Percentiles rank a stretch among this genome's conserved stretches.
Conservation (phyloP, 2,797 vertebrate genomes). For the Emydoidea blandingii region DNA sequence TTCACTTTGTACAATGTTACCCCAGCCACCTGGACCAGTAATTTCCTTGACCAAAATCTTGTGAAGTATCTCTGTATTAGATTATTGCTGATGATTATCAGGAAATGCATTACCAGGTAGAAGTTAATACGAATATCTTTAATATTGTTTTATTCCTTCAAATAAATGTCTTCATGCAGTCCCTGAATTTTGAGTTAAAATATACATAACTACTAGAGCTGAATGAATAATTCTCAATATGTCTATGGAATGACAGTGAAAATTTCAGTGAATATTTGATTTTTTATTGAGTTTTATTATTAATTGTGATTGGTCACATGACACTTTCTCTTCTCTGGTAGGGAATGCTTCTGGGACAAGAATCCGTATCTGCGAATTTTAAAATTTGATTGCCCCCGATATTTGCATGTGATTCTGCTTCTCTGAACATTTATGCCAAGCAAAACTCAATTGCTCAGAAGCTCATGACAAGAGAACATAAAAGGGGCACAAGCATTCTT, state of each 20-base stretch:
- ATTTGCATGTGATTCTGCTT: neutral
- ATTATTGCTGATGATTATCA: slow-evolving; percentile 75
- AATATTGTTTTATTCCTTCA: slow-evolving; percentile 49
- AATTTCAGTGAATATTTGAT: neutral
- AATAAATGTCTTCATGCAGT: slow-evolving; percentile 37
- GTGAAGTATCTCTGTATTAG: slow-evolving; percentile 33
- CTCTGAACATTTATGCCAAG: neutral
- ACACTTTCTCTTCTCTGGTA: neutral
- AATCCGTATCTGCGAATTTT: neutral
- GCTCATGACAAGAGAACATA: neutral
- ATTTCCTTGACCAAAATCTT: slow-evolving; percentile 53
- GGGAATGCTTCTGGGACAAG: neutral
- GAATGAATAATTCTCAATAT: neutral
- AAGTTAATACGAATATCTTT: slow-evolving; percentile 53
- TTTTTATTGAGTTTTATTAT: neutral
- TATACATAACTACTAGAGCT: neutral
- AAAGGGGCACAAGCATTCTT: neutral
- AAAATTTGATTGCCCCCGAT: neutral
- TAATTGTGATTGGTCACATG: neutral
- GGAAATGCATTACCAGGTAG: slow-evolving; percentile 31
- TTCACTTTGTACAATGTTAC: slow-evolving; percentile 47
- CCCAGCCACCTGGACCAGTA: slow-evolving; percentile 42
- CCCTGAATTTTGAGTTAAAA: slow-evolving; percentile 10
- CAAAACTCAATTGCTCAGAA: neutral
- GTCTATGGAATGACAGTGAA: neutral